Conservation (phyloP, 2,888 invertebrate species). For the Platycheirus albimanus region DNA sequence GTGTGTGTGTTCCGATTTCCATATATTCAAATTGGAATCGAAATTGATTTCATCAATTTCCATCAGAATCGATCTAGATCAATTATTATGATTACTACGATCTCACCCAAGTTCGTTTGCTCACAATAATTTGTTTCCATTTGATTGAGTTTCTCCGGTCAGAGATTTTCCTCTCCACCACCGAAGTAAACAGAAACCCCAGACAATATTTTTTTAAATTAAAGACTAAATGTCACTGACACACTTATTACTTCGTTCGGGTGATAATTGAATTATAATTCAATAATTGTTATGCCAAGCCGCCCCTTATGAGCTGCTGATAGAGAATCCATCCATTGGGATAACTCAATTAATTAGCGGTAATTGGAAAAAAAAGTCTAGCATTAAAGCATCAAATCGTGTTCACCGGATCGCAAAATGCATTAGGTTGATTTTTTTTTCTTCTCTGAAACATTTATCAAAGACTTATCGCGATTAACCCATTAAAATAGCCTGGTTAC, state of each 20-base stretch:
- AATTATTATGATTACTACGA: conserved; percentile 60
- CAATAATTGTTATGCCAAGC: conserved; percentile 34
- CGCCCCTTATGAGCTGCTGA: conserved; percentile 1
- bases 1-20: conserved; percentile 39
- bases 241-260: conserved; percentile 35
- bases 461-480: conserved; percentile 53
- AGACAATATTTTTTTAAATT: conserved; percentile 3
- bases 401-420: conserved; percentile 59
- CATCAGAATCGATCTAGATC: conserved; percentile 63
- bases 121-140: conserved; percentile 24
- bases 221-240: conserved; percentile 59
- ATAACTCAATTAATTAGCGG: conserved; percentile 61
- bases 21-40: conserved; percentile 46
- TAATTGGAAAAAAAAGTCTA: conserved; percentile 61
- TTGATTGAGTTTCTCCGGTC: conserved; percentile 40
- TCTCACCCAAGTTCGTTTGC: conserved; percentile 22
- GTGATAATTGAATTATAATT: conserved; percentile 69
- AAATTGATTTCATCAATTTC: conserved; percentile 66
- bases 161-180: conserved; percentile 9
- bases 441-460: conserved; percentile 27
- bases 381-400: neutral
- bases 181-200: neutral
- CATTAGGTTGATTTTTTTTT: conserved; percentile 19
- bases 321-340: neutral
- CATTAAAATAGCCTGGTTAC: conserved; percentile 49